Conservation (phyloP, 2,113 vertebrate genomes). For the Corythoichthys intestinalis region DNA sequence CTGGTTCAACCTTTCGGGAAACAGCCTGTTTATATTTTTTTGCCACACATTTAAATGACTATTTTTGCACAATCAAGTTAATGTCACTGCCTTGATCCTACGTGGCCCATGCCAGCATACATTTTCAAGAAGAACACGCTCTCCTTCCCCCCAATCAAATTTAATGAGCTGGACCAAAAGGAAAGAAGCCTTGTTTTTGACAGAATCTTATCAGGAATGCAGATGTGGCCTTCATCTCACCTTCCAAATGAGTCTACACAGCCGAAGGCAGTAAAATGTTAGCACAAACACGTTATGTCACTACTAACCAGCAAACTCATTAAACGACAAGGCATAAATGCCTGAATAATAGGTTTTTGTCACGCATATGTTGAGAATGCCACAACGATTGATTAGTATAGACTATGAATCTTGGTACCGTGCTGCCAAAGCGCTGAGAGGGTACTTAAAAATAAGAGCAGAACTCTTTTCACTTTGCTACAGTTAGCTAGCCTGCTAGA, state of each 20-base stretch:
- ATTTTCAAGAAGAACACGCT: not conserved
- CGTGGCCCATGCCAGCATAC: not conserved
- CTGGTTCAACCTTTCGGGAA: not conserved
- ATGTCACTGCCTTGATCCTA: not conserved
- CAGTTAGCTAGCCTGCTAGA: too few relatives aligned
- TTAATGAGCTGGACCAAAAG: not conserved
- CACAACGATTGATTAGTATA: too few relatives aligned
- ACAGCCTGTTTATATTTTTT: not conserved
- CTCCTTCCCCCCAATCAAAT: not conserved
- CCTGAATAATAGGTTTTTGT: not conserved
- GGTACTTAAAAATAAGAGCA: too few relatives aligned
- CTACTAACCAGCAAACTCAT: constrained; percentile 10
- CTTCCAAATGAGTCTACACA: not conserved
- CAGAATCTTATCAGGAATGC: not conserved
- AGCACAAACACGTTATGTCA: constrained; percentile 7
- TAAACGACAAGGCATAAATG: not conserved
- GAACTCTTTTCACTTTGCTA: too few relatives aligned
- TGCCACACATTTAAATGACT: not conserved
- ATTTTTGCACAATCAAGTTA: not conserved
- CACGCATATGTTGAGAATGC: not conserved
- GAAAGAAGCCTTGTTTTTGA: not conserved
- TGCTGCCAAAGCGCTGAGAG: too few relatives aligned
- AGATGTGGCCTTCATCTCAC: not conserved
- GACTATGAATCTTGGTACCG: too few relatives aligned
- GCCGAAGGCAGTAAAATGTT: not conserved